Conservation (phyloP, 1,140 invertebrate genomes). For the Hylaeus volcanicus region DNA sequence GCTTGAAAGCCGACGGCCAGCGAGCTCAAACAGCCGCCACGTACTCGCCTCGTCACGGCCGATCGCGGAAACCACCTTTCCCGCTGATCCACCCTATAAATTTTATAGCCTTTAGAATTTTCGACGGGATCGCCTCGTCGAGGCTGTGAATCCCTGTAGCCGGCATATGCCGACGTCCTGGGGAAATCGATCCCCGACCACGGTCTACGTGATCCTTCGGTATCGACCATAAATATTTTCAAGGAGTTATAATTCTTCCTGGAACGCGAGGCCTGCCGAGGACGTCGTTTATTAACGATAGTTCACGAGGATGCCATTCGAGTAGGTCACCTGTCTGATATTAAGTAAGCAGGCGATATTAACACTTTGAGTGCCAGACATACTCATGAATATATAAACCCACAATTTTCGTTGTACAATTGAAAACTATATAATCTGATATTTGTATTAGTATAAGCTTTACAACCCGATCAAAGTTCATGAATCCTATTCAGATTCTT, state of each 20-base stretch:
- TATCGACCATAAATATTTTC: not conserved
- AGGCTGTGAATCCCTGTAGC: not conserved
- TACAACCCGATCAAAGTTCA: too few relatives aligned
- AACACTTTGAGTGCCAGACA: too few relatives aligned
- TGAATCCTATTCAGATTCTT: too few relatives aligned
- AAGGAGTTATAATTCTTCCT: too few relatives aligned
- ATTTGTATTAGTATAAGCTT: too few relatives aligned
- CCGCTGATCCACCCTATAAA: constrained; percentile 35
- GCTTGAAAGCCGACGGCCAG: constrained; percentile 32
- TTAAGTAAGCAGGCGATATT: too few relatives aligned
- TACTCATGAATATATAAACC: too few relatives aligned
- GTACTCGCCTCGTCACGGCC: constrained; percentile 11
- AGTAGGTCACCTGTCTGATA: too few relatives aligned
- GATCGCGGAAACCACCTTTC: constrained; percentile 7
- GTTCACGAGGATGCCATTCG: too few relatives aligned
- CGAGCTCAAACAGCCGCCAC: not conserved
- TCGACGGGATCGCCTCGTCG: constrained; percentile 23
- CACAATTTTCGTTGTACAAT: too few relatives aligned
- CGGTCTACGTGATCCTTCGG: not conserved
- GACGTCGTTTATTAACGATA: not conserved
- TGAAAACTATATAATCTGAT: too few relatives aligned
- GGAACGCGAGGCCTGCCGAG: not conserved
- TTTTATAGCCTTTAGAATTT: constrained; percentile 43
- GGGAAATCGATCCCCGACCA: not conserved
- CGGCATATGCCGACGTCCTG: not conserved